Percentiles rank a stretch among this genome's conserved stretches.
Evolutionary conservation across 2,888 invertebrate genomes (phyloP).

Genomic region (Pseudococcus jackbeardsleyi): DNA sequence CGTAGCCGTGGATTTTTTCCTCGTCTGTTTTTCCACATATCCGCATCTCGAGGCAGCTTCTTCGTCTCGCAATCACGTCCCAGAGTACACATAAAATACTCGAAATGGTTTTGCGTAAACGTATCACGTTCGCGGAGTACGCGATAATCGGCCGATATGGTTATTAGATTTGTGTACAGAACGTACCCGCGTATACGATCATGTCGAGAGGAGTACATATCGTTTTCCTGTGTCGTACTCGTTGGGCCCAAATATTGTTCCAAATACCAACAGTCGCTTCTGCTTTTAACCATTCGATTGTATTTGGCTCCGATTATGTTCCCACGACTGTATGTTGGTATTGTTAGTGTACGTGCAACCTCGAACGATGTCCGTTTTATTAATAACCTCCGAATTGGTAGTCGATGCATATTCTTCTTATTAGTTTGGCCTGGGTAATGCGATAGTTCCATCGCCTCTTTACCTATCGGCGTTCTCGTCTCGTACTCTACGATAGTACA

Average conservation of each 20-base stretch:
- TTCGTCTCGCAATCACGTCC: slow-evolving; percentile 9
- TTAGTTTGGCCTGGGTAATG: slow-evolving; percentile 50
- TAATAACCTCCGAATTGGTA: slow-evolving; percentile 48
- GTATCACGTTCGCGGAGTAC: slow-evolving; percentile 37
- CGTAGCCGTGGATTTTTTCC: slow-evolving; percentile 2
- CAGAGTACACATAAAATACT: not conserved
- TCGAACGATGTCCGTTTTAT: slow-evolving; percentile 63
- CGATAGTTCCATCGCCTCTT: not conserved
- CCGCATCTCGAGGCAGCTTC: not conserved
- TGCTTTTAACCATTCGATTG: slow-evolving; percentile 60
- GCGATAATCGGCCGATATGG: slow-evolving; percentile 34
- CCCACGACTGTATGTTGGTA: slow-evolving; percentile 62
- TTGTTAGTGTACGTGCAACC: slow-evolving; percentile 63
- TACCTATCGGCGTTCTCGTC: not conserved
- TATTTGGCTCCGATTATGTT: slow-evolving; percentile 64
- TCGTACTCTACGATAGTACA: not conserved
- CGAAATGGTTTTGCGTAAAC: slow-evolving; percentile 32
- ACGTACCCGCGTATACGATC: not conserved
- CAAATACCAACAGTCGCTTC: slow-evolving; percentile 48
- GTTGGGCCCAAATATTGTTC: slow-evolving; percentile 16
- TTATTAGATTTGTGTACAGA: not conserved
- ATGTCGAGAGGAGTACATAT: slow-evolving; percentile 21
- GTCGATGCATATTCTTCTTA: slow-evolving; percentile 44
- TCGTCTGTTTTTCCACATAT: slow-evolving; percentile 3
- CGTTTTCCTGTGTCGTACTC: slow-evolving; percentile 42